Conservation (phyloP, 92 coral and sea anemone genomes). For the Bergia puertoricense region DNA sequence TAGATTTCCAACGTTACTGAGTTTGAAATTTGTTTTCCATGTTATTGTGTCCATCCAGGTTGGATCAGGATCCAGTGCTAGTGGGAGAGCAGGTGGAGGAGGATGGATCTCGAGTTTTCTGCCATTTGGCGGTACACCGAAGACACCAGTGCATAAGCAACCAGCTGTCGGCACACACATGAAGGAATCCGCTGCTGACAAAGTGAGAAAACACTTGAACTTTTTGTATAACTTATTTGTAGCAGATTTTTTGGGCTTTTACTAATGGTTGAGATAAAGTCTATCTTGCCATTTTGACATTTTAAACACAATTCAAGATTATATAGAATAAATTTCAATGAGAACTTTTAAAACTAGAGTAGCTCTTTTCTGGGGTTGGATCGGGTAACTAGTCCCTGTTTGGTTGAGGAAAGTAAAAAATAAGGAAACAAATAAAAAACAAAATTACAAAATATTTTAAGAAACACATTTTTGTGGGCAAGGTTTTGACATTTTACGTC, state of each 20-base stretch:
- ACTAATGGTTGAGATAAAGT: too few relatives aligned
- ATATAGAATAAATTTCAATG: too few relatives aligned
- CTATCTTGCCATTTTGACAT: background rate
- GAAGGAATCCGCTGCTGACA: constrained; percentile 38
- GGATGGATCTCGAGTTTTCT: constrained; percentile 91
- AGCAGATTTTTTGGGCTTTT: background rate
- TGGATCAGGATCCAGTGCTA: constrained; percentile 88
- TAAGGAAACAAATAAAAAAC: too few relatives aligned
- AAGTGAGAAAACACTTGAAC: constrained; percentile 43
- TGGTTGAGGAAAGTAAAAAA: too few relatives aligned
- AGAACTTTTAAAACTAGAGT: too few relatives aligned
- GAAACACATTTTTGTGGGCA: too few relatives aligned
- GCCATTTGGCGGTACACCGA: constrained; percentile 81
- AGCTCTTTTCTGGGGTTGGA: too few relatives aligned
- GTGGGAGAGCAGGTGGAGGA: constrained; percentile 51
- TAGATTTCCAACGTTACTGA: background rate
- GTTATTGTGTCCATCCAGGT: constrained; percentile 53
- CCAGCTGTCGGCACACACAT: constrained; percentile 19
- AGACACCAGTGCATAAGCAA: constrained; percentile 66
- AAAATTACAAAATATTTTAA: too few relatives aligned
- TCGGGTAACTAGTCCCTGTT: too few relatives aligned
- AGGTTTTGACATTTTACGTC: too few relatives aligned
- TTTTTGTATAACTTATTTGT: too few relatives aligned
- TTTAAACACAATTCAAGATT: background rate
- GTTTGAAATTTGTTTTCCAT: background rate